These are phyloP conservation scores for Drosophila suboccidentalis DNA, from an alignment of 2,888 invertebrate species.

Conservation along the genomic window DNA sequence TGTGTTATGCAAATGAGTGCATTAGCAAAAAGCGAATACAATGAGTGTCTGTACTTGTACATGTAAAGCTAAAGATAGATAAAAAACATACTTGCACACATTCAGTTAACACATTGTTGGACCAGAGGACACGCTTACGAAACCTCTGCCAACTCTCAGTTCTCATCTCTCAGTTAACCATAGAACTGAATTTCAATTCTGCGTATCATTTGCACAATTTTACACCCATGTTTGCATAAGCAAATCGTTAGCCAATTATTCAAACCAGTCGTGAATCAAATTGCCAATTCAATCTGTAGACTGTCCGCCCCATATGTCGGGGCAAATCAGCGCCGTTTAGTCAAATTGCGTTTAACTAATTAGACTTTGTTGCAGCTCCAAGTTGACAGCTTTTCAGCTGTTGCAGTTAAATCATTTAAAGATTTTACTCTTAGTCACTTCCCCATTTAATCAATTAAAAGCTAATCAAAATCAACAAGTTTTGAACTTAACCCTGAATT, in stretches of 20 bases:
- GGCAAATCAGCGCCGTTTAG: slow-evolving; percentile 39
- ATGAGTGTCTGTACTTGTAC: slow-evolving; percentile 17
- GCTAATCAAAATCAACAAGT: slow-evolving; percentile 34
- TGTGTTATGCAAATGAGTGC: slow-evolving; percentile 74
- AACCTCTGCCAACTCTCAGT: slow-evolving; percentile 10
- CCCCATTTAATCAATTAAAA: slow-evolving; percentile 40
- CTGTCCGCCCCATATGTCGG: slow-evolving; percentile 42
- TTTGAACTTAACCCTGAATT: slow-evolving; percentile 26
- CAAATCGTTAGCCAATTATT: slow-evolving; percentile 32
- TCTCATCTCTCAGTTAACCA: neutral
- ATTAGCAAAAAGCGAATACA: slow-evolving; percentile 51
- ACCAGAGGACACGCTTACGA: slow-evolving; percentile 33
- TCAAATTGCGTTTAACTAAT: slow-evolving; percentile 51
- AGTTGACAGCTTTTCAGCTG: slow-evolving; percentile 14
- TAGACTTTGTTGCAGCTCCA: slow-evolving; percentile 11
- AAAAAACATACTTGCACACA: slow-evolving; percentile 1
- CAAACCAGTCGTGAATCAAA: slow-evolving; percentile 44
- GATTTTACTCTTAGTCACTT: slow-evolving; percentile 13
- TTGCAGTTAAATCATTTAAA: slow-evolving; percentile 9
- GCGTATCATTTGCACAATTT: slow-evolving; percentile 47
- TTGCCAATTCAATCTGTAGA: slow-evolving; percentile 15
- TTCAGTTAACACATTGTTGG: neutral
- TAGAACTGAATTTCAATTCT: slow-evolving; percentile 50
- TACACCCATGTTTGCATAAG: slow-evolving; percentile 70
- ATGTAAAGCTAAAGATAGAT: slow-evolving; percentile 43